These are phyloP conservation scores for Ctenicera cuprea DNA, from an alignment of 2,888 invertebrate species.

Conservation along the genomic window DNA sequence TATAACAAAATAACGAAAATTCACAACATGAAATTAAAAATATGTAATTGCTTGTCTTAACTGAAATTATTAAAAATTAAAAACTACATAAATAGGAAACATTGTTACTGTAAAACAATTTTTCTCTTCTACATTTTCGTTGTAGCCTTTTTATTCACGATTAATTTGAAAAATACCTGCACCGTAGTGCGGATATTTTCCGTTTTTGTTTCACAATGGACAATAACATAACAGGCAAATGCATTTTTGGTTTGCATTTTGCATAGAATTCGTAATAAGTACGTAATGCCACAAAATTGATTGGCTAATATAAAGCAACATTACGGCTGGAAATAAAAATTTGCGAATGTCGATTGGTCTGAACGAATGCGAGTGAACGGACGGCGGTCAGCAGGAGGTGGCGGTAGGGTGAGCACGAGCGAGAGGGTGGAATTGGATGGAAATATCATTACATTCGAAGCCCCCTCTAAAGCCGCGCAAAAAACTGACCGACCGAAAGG, in stretches of 20 bases:
- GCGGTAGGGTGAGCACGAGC: slow-evolving; percentile 54
- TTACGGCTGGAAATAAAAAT: slow-evolving; percentile 59
- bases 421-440: slow-evolving; percentile 70
- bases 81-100: too few relatives aligned
- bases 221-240: slow-evolving; percentile 44
- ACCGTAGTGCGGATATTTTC: slow-evolving; percentile 9
- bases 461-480: slow-evolving; percentile 69
- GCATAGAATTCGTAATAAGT: slow-evolving; percentile 59
- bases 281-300: slow-evolving; percentile 63
- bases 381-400: slow-evolving; percentile 66
- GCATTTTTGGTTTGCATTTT: slow-evolving; percentile 54
- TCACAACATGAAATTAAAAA: too few relatives aligned
- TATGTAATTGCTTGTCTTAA: too few relatives aligned
- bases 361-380: slow-evolving; percentile 63
- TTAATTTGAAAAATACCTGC: slow-evolving; percentile 32
- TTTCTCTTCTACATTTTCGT: too few relatives aligned
- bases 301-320: slow-evolving; percentile 64
- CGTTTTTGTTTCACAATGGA: slow-evolving; percentile 38
- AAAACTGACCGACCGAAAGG: slow-evolving; percentile 73
- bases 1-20: too few relatives aligned
- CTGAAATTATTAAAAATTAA: too few relatives aligned
- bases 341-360: slow-evolving; percentile 65
- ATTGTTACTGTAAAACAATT: too few relatives aligned
- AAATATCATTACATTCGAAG: slow-evolving; percentile 73
- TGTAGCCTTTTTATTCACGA: background rate